These are phyloP conservation scores for Rhyacophila evoluta DNA, from an alignment of 2,888 invertebrate species.

Conservation along the genomic window DNA sequence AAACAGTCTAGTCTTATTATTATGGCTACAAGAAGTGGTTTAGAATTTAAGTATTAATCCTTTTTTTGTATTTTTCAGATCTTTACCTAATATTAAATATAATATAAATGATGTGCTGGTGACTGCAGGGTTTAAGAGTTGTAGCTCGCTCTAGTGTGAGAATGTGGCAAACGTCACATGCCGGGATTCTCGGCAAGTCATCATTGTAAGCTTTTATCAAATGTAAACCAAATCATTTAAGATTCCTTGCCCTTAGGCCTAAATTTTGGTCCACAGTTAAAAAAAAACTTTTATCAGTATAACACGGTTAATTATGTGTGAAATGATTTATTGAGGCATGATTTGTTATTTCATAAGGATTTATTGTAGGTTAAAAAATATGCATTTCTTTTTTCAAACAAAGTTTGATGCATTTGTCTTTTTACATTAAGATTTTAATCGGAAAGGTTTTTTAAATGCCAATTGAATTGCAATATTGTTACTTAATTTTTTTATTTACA, in stretches of 20 bases:
- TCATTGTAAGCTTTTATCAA: slow-evolving; percentile 55
- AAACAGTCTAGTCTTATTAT: slow-evolving; percentile 72
- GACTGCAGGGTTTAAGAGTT: slow-evolving; percentile 55
- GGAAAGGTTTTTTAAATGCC: slow-evolving; percentile 43
- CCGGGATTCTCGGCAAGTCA: slow-evolving; percentile 52
- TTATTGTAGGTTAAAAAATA: slow-evolving; percentile 57
- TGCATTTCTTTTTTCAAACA: slow-evolving; percentile 54
- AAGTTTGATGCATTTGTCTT: slow-evolving; percentile 54
- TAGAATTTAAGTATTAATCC: slow-evolving; percentile 54
- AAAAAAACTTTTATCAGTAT: slow-evolving; percentile 43
- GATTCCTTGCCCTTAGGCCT: slow-evolving; percentile 55
- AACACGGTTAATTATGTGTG: slow-evolving; percentile 52
- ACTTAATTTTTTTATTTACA: slow-evolving; percentile 53
- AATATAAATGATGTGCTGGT: slow-evolving; percentile 55
- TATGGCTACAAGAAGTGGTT: slow-evolving; percentile 57
- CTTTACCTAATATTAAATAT: slow-evolving; percentile 55
- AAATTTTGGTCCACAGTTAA: slow-evolving; percentile 53
- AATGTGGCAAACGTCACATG: slow-evolving; percentile 48
- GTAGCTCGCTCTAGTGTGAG: slow-evolving; percentile 55
- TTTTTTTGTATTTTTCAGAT: slow-evolving; percentile 56
- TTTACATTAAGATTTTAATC: slow-evolving; percentile 49
- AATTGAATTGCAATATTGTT: slow-evolving; percentile 55
- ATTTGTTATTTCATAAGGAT: slow-evolving; percentile 52
- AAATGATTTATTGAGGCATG: slow-evolving; percentile 51
- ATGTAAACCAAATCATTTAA: slow-evolving; percentile 52